Evolutionary conservation across 2,113 vertebrate genomes (phyloP), one percentile per base, ranked within the genome.

Genomic region (Verasper variegatus): DNA sequence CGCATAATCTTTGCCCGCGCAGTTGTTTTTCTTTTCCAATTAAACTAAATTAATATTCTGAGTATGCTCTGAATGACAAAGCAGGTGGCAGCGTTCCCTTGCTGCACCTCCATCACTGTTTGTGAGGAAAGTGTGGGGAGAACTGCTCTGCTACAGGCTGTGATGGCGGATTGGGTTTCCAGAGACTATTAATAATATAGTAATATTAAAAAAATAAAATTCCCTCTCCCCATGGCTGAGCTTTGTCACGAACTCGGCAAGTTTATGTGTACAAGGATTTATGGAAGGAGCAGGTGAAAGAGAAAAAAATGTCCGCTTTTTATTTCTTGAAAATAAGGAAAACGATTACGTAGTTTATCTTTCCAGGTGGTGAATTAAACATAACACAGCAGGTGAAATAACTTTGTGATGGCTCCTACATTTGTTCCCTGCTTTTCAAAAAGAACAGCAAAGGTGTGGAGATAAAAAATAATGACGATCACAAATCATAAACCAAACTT

Each of bases 21-120:
- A 56, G 73, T 87, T 94, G 89, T 90, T 92, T 92, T 83, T 78
- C 88, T 84, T 83, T 85, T 81, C 82, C 70, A 92, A 87, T 92
- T 91, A 88, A 87, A 68, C 18, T n/a, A 82, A 84, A 88, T 86
- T 83, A 84, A 81, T 81, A 82, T 76, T 61, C 27, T 0, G 72
- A 80, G 60, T 75, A 75, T 76, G 80, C 64, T 69, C 64, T 72
- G 89, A 91, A 93, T 85, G 83, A 84, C 79, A 88, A 90, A 81
- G 78, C 71, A 80, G 81, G 83, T 84, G 85, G 68, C 62, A 15
- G 73, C 26, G 15, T 47, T 58, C 60, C 77, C 72, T 62, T 8
- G 1, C 35, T 75, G 54, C 51, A 67, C 61, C 59, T 73, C 40
- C 52, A 24, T 4, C 31, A 18, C 20, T 27, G 66, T 77, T 80